A percentile compares a stretch with the other conserved stretches of the same genome.
Evolutionary conservation across 2,888 invertebrate genomes (phyloP).

Genomic region (Meliscaeva auricollis): DNA sequence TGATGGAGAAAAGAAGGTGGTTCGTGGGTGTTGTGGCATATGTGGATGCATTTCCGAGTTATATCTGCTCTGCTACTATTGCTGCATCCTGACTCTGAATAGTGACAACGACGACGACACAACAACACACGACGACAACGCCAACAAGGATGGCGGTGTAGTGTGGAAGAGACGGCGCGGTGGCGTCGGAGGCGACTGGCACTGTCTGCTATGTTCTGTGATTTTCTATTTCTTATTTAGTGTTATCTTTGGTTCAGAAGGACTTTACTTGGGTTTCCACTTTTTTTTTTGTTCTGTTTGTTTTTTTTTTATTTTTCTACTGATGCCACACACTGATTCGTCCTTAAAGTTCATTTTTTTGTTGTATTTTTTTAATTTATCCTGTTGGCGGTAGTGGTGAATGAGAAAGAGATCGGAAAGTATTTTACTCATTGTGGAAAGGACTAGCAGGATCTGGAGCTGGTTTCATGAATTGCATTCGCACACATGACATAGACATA

Average conservation of each 20-base stretch:
- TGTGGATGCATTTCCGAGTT: constrained; percentile 68
- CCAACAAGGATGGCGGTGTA: too few species aligned
- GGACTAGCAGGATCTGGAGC: not conserved
- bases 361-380: constrained; percentile 60
- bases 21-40: constrained; percentile 59
- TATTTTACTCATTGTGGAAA: constrained; percentile 36
- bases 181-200: constrained; percentile 51
- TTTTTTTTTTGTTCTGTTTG: constrained; percentile 33
- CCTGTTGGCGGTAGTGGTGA: constrained; percentile 59
- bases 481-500: constrained; percentile 68
- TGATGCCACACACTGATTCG: constrained; percentile 43
- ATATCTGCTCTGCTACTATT: constrained; percentile 27
- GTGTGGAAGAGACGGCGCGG: too few species aligned
- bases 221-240: constrained; percentile 76
- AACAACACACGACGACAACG: constrained; percentile 20
- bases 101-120: constrained; percentile 23
- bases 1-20: constrained; percentile 13
- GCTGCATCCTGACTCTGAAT: constrained; percentile 46
- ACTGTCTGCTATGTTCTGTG: constrained; percentile 59
- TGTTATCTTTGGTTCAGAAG: constrained; percentile 68
- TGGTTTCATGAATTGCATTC: constrained; percentile 57
- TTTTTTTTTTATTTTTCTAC: constrained; percentile 17
- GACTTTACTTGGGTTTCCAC: constrained; percentile 27
- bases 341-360: constrained; percentile 50
- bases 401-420: constrained; percentile 63